Conservation (phyloP, 2,797 vertebrate genomes). For the Girardinus metallicus region DNA sequence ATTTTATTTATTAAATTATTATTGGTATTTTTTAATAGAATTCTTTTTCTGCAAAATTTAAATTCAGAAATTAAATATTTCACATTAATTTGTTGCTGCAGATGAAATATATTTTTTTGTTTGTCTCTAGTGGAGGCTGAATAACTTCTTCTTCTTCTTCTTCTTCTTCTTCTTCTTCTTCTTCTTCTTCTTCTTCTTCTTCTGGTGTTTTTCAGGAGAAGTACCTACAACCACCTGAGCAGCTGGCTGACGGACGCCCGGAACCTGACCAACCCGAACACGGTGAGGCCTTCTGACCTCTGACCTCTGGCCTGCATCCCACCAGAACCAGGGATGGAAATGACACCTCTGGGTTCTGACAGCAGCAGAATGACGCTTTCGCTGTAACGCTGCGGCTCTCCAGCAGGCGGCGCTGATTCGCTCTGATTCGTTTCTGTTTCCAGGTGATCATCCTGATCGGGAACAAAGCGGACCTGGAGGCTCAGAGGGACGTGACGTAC, state of each 20-base stretch:
- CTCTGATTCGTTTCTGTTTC: background rate
- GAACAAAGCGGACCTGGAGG: slow-evolving; percentile 97
- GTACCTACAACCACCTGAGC: slow-evolving; percentile 95
- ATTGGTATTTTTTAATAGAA: background rate
- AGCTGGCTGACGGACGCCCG: slow-evolving; percentile 96
- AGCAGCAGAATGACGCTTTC: background rate
- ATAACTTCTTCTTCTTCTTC: background rate
- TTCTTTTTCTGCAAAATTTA: background rate
- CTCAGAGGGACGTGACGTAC: slow-evolving; percentile 96
- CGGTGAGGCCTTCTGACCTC: slow-evolving; percentile 50
- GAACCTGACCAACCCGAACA: slow-evolving; percentile 81
- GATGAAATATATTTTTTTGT: background rate
- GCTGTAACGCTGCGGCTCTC: background rate
- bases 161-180: background rate
- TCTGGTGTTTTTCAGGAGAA: slow-evolving; percentile 81
- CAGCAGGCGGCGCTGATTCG: background rate
- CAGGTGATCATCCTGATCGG: slow-evolving; percentile 98
- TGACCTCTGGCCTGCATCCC: too few relatives aligned
- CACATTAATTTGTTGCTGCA: background rate
- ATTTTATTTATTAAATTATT: background rate
- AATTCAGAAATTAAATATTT: background rate
- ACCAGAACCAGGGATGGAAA: background rate
- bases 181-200: too few relatives aligned
- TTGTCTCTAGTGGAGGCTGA: background rate
- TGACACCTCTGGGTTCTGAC: background rate